Evolutionary conservation across 1,140 invertebrate genomes (phyloP).

Genomic region (Berghia stephanieae): DNA sequence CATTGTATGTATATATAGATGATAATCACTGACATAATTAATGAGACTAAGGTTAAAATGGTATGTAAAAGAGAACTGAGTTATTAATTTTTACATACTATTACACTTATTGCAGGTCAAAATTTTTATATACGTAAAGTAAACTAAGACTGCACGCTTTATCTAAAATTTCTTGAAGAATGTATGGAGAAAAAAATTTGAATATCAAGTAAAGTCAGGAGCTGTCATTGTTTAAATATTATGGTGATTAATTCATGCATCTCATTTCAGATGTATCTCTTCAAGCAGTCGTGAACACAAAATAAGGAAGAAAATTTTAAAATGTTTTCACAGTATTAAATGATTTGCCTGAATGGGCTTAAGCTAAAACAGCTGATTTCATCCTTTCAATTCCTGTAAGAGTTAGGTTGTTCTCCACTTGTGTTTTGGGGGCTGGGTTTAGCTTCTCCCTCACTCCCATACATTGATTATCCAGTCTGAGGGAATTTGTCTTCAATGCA

Average conservation of each 20-base stretch:
- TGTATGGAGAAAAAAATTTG: background rate
- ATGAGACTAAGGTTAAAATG: too few relatives aligned
- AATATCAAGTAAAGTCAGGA: background rate
- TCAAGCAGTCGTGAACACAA: background rate
- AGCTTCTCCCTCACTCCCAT: slow-evolving; percentile 64
- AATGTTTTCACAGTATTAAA: background rate
- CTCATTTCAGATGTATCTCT: background rate
- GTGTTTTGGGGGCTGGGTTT: slow-evolving; percentile 53
- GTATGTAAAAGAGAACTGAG: too few relatives aligned
- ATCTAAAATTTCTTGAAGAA: background rate
- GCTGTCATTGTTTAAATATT: too few relatives aligned
- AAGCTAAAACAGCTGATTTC: slow-evolving; percentile 58
- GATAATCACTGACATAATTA: too few relatives aligned
- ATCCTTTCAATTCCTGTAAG: slow-evolving; percentile 63
- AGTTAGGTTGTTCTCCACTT: slow-evolving; percentile 59
- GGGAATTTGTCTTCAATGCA: slow-evolving; percentile 64
- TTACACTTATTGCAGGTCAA: too few relatives aligned
- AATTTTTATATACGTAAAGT: too few relatives aligned
- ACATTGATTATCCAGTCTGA: slow-evolving; percentile 66
- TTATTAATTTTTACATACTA: too few relatives aligned
- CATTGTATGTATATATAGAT: too few relatives aligned
- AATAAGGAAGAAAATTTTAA: background rate
- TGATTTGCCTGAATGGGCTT: slow-evolving; percentile 26
- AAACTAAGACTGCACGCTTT: too few relatives aligned
- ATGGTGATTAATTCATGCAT: background rate